These are phyloP conservation scores for Callyntrura guangdongensis DNA, from an alignment of 2,888 invertebrate species.

Conservation along the genomic window DNA sequence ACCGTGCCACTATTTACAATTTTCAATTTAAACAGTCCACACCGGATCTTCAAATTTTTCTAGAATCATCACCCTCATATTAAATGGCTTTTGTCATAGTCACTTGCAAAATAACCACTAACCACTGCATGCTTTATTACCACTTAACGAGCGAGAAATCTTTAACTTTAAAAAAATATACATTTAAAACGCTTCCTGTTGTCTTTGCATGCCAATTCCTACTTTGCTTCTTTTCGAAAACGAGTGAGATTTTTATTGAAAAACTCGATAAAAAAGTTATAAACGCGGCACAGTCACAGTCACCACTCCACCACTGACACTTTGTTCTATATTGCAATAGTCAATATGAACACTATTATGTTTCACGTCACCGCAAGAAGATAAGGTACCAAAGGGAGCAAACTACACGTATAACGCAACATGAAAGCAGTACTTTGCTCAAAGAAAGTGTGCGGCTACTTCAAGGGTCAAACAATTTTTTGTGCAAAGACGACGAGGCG, in stretches of 20 bases:
- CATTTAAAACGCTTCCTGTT: neutral
- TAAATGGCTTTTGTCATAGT: neutral
- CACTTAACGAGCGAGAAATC: too few relatives aligned
- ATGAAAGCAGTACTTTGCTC: neutral
- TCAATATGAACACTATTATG: neutral
- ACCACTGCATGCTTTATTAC: too few relatives aligned
- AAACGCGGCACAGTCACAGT: neutral
- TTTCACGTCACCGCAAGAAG: neutral
- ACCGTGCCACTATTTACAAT: constrained; percentile 1
- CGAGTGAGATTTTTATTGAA: neutral
- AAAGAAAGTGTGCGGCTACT: constrained; percentile 6
- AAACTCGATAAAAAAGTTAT: neutral
- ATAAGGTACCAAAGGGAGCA: neutral
- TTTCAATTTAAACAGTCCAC: neutral
- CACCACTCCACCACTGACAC: neutral
- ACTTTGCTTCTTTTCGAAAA: neutral
- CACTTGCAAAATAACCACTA: neutral
- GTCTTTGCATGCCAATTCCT: neutral
- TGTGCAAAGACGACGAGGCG: neutral
- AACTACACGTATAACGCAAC: neutral
- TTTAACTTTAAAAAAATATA: too few relatives aligned
- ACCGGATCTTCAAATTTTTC: constrained; percentile 8
- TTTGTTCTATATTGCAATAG: neutral
- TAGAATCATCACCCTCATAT: constrained; percentile 3
- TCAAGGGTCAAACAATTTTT: constrained; percentile 19